Evolutionary conservation across 1,140 invertebrate genomes (phyloP).

Genomic region (Aporrectodea caliginosa): DNA sequence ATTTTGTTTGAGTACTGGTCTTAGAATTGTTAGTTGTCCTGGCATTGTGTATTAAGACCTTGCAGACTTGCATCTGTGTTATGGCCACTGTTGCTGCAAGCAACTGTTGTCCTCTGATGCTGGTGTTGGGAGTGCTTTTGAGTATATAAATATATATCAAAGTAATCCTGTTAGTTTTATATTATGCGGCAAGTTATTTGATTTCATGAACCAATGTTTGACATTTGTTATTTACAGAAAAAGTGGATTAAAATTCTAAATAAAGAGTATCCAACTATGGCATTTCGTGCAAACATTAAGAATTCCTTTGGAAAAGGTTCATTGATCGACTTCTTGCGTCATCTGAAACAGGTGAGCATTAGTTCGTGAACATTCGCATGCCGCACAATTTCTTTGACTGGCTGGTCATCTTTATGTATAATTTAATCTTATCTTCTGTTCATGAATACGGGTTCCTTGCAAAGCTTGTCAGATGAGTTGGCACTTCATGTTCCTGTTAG

Average conservation of each 20-base stretch:
- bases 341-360: constrained; percentile 77
- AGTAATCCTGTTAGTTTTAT: too few relatives aligned
- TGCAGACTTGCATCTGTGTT: too few relatives aligned
- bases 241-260: constrained; percentile 89
- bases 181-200: too few relatives aligned
- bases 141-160: too few relatives aligned
- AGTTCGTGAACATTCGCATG: not conserved
- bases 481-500: not conserved
- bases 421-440: not conserved
- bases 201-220: too few relatives aligned
- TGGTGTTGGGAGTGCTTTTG: too few relatives aligned
- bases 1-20: too few relatives aligned
- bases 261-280: constrained; percentile 91
- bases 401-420: not conserved
- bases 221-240: too few relatives aligned
- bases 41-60: too few relatives aligned
- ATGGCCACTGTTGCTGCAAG: too few relatives aligned
- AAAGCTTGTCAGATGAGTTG: not conserved
- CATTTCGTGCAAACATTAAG: constrained; percentile 94
- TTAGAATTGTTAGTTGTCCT: too few relatives aligned
- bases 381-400: not conserved
- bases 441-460: not conserved
- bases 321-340: constrained; percentile 89
- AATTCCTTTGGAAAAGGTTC: constrained; percentile 99
- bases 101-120: too few relatives aligned